Evolutionary conservation across 2,113 vertebrate species (phyloP).

Genomic region (Pseudorasbora parva): DNA sequence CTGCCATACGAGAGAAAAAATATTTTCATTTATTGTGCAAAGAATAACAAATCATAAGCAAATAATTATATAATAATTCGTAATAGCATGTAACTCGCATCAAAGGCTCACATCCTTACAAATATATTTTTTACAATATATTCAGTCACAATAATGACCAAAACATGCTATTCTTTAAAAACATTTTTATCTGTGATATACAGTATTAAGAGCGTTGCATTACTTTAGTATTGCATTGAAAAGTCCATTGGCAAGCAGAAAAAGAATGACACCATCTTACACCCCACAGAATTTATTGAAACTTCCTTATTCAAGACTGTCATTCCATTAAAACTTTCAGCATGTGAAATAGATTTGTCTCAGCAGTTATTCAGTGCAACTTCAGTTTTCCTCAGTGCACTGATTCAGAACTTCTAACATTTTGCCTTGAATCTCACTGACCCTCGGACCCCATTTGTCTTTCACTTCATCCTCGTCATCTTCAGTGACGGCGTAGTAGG

Average conservation of each 20-base stretch:
- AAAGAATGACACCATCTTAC: slow-evolving; percentile 19
- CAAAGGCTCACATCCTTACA: slow-evolving; percentile 2
- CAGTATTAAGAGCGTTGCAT: slow-evolving; percentile 29
- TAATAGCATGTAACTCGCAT: not conserved
- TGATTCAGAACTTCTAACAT: slow-evolving; percentile 74
- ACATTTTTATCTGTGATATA: not conserved
- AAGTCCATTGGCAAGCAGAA: slow-evolving; percentile 12
- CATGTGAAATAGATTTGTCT: slow-evolving; percentile 31
- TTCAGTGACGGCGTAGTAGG: slow-evolving; percentile 74
- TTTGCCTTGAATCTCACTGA: slow-evolving; percentile 76
- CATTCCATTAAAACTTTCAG: not conserved
- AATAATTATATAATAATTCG: not conserved
- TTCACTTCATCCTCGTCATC: slow-evolving; percentile 76
- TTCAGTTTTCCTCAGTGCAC: slow-evolving; percentile 63
- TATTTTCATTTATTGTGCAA: slow-evolving; percentile 48
- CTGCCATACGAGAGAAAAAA: not conserved
- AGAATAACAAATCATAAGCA: slow-evolving; percentile 33
- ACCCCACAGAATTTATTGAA: slow-evolving; percentile 19
- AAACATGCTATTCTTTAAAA: slow-evolving; percentile 26
- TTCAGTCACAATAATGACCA: slow-evolving; percentile 31
- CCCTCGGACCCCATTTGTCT: slow-evolving; percentile 74
- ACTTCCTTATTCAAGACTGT: slow-evolving; percentile 7
- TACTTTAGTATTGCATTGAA: not conserved
- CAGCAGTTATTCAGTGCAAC: not conserved
- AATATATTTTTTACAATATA: slow-evolving; percentile 39